phyloP scores from a whole-genome alignment of 2,113 vertebrate species.

The Cebus imitator region DNA sequence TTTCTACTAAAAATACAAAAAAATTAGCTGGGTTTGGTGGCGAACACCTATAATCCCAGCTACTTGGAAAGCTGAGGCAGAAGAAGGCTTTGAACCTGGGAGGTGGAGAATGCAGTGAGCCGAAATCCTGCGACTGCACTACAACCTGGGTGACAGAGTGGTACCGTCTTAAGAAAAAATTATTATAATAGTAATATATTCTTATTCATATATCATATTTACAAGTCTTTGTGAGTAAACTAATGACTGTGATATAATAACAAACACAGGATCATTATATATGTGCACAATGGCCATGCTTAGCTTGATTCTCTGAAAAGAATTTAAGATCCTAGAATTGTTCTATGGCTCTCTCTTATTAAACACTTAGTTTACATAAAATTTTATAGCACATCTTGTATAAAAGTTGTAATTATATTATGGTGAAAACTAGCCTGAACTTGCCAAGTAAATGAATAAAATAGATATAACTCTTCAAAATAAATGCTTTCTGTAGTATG shows the following conservation, averaged over 20 bases:
- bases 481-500: background rate
- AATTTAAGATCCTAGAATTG: background rate
- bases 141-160: too few relatives aligned
- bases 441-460: slow-evolving; percentile 14
- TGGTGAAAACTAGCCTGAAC: background rate
- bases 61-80: too few relatives aligned
- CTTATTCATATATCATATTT: background rate
- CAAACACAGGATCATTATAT: background rate
- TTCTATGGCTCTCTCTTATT: background rate
- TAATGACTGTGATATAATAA: background rate
- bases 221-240: background rate
- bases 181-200: background rate
- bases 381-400: background rate
- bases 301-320: background rate
- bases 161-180: too few relatives aligned
- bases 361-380: background rate
- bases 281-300: accelerated
- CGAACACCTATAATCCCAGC: too few relatives aligned
- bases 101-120: too few relatives aligned
- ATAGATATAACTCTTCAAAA: background rate
- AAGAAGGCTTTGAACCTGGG: too few relatives aligned
- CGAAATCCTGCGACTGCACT: too few relatives aligned
- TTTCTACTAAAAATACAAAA: too few relatives aligned
- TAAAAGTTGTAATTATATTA: background rate
- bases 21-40: too few relatives aligned